A percentile compares a stretch with the other conserved stretches of the same genome.
phyloP scores from a whole-genome alignment of 92 coral and sea anemone species.

The Paramuricea clavata region DNA sequence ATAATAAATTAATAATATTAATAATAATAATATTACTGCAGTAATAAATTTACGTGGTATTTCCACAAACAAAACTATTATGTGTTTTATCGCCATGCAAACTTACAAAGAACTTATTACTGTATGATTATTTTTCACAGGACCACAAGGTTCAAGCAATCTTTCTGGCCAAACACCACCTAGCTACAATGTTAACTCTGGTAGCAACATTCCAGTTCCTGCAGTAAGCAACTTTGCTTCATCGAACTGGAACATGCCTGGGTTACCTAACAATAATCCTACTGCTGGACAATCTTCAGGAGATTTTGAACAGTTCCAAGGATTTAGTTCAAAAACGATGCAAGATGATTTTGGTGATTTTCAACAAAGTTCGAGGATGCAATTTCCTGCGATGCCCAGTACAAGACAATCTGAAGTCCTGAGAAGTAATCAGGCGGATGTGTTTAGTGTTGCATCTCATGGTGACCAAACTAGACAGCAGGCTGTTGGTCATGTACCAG shows the following conservation, averaged over 20 bases:
- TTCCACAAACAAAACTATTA: no score
- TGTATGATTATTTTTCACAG: neutral
- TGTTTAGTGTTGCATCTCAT: neutral
- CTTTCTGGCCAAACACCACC: neutral
- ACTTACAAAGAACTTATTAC: no score
- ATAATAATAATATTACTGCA: no score
- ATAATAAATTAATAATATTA: no score
- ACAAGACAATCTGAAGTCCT: neutral
- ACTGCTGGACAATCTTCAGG: neutral
- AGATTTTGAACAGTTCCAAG: constrained; percentile 18
- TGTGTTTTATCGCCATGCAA: no score
- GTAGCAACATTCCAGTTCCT: neutral
- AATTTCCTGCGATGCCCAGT: neutral
- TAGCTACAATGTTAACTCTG: neutral
- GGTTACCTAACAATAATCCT: neutral
- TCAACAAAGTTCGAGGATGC: constrained; percentile 5
- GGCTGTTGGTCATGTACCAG: neutral
- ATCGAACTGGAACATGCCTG: neutral
- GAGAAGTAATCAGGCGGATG: neutral
- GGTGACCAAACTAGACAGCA: neutral
- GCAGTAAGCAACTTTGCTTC: neutral
- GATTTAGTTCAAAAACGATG: neutral
- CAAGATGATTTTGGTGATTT: constrained; percentile 51
- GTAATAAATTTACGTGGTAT: no score
- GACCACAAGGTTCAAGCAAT: neutral